Evolutionary conservation across 1,140 invertebrate species (phyloP), one percentile per base, ranked within the genome.

Genomic region (Halictus rubicundus): DNA sequence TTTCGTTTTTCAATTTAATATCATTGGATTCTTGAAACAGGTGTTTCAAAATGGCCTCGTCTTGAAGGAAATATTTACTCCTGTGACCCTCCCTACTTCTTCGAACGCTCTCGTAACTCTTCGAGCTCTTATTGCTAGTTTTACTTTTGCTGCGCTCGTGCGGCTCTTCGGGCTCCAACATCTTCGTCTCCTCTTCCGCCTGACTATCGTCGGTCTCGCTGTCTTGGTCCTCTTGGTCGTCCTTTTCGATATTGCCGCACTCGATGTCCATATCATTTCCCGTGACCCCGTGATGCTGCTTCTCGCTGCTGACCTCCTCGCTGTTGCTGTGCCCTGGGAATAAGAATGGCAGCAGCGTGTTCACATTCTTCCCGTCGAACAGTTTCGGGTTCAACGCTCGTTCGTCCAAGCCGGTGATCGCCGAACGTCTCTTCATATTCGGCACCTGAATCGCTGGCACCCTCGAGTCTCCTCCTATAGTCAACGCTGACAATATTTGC

Each of bases 361-460:
- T 93, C 4, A 93, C 94, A 83, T 94, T 94, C 78, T 93, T 94
- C 57, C 93, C 91, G 39, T 92, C 93, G 1, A 95, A 92, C 60
- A 94, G 90, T 81, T 94, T 93, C 0, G 93, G 92, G 83, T 94
- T 94, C 5, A 95, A 84, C 14, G 83, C 46, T 49, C 94, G 81
- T 21, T 91, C 91, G 25, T 92, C 90, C 10, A 92, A 64, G n/a
- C 90, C 91, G 23, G 94, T 42, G 90, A 94, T 88, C 0, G 93
- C 95, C 5, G 92, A 91, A 54, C 95, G 92, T 66, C 95, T 90
- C 73, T 95, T 94, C 90, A 95, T 93, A 85, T 94, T 94, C 25
- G 93, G 93, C 49, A 90, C 88, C 77, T 91, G 92, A 59, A 94
- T 88, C 16, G 88, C 82, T 25, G 93, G 91, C 84, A 91, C 92